These are phyloP conservation scores for Sminthurides aquaticus DNA, from an alignment of 2,888 invertebrate genomes.

Conservation along the genomic window DNA sequence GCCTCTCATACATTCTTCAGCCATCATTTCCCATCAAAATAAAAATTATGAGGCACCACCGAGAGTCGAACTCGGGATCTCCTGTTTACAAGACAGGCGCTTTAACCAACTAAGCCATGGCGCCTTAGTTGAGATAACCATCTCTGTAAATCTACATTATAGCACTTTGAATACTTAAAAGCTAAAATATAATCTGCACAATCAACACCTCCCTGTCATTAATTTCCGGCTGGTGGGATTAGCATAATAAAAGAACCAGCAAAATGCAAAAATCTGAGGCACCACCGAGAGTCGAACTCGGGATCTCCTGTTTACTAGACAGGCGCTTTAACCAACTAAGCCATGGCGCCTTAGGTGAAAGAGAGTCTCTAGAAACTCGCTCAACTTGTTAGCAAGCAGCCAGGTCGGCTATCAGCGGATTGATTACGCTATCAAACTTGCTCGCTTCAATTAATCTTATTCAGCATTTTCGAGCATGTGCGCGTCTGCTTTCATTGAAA, in stretches of 20 bases:
- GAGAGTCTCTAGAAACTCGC: neutral
- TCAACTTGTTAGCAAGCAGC: neutral
- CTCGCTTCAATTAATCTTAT: neutral
- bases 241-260: no score
- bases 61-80: constrained; percentile 41
- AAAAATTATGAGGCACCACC: no score
- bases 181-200: no score
- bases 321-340: constrained; percentile 40
- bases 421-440: neutral
- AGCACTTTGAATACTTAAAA: no score
- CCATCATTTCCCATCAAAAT: no score
- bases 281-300: constrained; percentile 41
- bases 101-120: constrained; percentile 40
- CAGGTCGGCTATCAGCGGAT: neutral
- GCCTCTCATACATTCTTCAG: no score
- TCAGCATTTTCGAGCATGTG: neutral
- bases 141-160: no score
- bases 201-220: no score
- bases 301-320: constrained; percentile 42
- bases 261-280: constrained; percentile 25
- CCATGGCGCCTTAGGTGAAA: constrained; percentile 30
- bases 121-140: constrained; percentile 23
- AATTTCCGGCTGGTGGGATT: no score
- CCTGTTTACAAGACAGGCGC: constrained; percentile 42
- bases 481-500: neutral